Percentiles rank a stretch among this genome's conserved stretches.
Conservation (phyloP, 2,888 invertebrate genomes). For the Acanthococcus lagerstroemiae region DNA sequence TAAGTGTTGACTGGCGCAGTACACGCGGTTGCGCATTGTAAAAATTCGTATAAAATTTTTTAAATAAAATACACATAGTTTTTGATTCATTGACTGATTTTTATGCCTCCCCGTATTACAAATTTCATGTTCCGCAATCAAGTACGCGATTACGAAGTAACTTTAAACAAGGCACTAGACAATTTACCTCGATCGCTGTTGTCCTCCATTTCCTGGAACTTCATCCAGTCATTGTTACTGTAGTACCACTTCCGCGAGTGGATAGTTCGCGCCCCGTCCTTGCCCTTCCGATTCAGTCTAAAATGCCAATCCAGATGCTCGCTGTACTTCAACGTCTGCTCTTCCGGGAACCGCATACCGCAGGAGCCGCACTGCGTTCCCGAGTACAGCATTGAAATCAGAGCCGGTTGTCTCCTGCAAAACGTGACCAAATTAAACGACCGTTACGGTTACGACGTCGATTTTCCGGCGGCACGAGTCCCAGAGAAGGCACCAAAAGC, state of each 20-base stretch:
- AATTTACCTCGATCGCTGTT: constrained; percentile 67
- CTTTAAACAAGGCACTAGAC: background rate
- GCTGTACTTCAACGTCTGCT: constrained; percentile 79
- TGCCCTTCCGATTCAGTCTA: constrained; percentile 78
- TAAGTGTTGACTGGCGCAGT: too few species aligned
- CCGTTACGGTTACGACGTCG: too few species aligned
- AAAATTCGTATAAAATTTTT: too few species aligned
- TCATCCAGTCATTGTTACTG: constrained; percentile 80
- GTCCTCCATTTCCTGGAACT: constrained; percentile 88
- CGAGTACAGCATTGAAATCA: constrained; percentile 48
- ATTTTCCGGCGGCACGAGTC: too few species aligned
- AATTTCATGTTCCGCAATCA: background rate
- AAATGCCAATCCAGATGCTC: constrained; percentile 99
- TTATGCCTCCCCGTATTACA: background rate
- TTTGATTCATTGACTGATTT: too few species aligned
- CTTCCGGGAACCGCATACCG: constrained; percentile 84
- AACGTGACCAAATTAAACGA: constrained; percentile 25
- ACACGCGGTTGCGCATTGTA: too few species aligned
- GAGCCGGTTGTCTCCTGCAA: constrained; percentile 57
- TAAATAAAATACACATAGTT: too few species aligned
- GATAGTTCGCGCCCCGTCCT: constrained; percentile 72
- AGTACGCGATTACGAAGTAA: background rate
- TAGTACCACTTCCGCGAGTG: constrained; percentile 85
- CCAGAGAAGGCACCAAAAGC: background rate
- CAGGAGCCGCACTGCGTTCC: constrained; percentile 96